A percentile compares a stretch with the other conserved stretches of the same genome.
These are phyloP conservation scores for Rambutsinella grinnellia DNA, from an alignment of 2,888 invertebrate species.

Conservation along the genomic window DNA sequence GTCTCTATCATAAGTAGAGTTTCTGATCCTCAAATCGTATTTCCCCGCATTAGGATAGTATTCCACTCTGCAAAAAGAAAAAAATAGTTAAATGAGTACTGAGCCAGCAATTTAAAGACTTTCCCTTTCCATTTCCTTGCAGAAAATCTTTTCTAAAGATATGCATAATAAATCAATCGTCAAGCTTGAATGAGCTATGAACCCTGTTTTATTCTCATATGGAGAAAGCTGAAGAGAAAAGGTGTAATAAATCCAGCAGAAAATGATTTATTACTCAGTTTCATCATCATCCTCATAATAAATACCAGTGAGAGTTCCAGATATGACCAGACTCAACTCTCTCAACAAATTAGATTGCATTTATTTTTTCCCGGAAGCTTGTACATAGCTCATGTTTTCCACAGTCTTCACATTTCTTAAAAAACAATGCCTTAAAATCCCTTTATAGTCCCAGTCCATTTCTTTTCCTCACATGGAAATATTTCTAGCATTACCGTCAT, in stretches of 20 bases:
- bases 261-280: slow-evolving; percentile 44
- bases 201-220: background rate
- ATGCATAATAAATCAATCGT: slow-evolving; percentile 37
- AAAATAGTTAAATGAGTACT: background rate
- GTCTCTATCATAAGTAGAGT: slow-evolving; percentile 79
- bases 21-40: slow-evolving; percentile 90
- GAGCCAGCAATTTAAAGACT: background rate
- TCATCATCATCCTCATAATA: slow-evolving; percentile 28
- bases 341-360: background rate
- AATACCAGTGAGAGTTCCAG: background rate
- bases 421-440: background rate
- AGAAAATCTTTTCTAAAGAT: slow-evolving; percentile 4
- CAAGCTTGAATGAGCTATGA: slow-evolving; percentile 35
- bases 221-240: slow-evolving; percentile 18
- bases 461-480: background rate
- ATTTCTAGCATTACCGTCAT: slow-evolving; percentile 8
- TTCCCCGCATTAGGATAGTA: slow-evolving; percentile 84
- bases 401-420: background rate
- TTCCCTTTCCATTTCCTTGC: background rate
- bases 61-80: slow-evolving; percentile 75
- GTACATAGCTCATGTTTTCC: background rate
- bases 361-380: background rate
- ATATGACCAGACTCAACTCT: background rate
- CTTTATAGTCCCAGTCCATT: background rate
- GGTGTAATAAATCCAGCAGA: slow-evolving; percentile 47